Base-by-base conservation (phyloP, 2,113 vertebrate species). In the Dasypus novemcinctus region DNA sequence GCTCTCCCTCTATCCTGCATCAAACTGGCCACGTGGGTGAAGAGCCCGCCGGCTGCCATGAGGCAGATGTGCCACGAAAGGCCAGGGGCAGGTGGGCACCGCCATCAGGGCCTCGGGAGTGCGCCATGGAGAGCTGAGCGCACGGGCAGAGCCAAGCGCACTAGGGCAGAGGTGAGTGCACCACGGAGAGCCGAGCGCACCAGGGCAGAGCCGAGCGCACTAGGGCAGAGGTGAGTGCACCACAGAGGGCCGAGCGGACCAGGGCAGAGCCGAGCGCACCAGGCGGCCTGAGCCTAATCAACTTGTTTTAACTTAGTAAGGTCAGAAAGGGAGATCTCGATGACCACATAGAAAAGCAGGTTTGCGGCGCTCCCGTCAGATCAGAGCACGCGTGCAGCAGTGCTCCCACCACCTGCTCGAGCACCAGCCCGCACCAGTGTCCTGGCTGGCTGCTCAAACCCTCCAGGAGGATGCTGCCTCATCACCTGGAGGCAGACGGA, bases 61-160 rank as follows among this genome's bases (percentile, higher is more conserved):
- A 0, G 31, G 54, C 15, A 38, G 29, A 38, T 17, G 15, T 5
- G 29, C 33, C 57, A 23, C 2, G 0, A 2, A 29, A n/a, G 31
- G 43, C 2, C 0, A 4, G 10, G 5, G 10, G 5, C 11, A 18
- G 8, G 2, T 0, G 29, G 36, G 8, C 1, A 14, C 17, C 15
- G 49, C 12, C 20, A 27, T 5, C 4, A 17, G 36, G 2, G 49
- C 69, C 52, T 4, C 4, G 0, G 6, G 6, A 23, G 17, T n/a
- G n/a, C n/a, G n/a, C n/a, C n/a, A n/a, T n/a, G n/a, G n/a, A n/a
- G n/a, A n/a, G n/a, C n/a, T n/a, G n/a, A n/a, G n/a, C n/a, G n/a
- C n/a, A n/a, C n/a, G n/a, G n/a, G n/a, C n/a, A n/a, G n/a, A n/a
- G n/a, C n/a, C n/a, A n/a, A n/a, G n/a, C n/a, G n/a, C n/a, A n/a